These are phyloP conservation scores for Metellina segmentata DNA, from an alignment of 2,888 invertebrate genomes.

Conservation along the genomic window DNA sequence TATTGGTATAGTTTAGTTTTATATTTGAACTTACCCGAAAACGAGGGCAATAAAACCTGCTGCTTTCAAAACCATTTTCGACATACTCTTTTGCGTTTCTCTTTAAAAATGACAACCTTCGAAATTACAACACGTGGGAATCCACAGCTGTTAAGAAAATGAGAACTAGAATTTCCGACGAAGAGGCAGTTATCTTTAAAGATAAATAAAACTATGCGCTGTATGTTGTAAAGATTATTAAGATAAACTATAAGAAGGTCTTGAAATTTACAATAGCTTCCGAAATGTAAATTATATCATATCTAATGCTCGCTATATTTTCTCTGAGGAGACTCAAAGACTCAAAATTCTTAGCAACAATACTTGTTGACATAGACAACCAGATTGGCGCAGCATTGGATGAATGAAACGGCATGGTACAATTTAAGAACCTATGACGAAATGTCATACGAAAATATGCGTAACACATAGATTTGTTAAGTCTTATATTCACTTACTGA, in stretches of 20 bases:
- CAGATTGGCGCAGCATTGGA: too few relatives aligned
- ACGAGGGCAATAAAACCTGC: not conserved
- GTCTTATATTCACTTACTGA: too few relatives aligned
- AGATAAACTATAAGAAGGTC: not conserved
- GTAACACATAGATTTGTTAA: too few relatives aligned
- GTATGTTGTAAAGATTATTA: constrained; percentile 17
- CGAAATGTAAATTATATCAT: not conserved
- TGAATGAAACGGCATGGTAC: too few relatives aligned
- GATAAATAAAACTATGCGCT: not conserved
- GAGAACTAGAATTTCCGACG: not conserved
- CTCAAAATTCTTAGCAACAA: too few relatives aligned
- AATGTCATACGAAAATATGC: too few relatives aligned
- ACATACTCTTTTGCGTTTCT: not conserved
- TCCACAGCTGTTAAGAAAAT: not conserved
- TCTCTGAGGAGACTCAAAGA: too few relatives aligned
- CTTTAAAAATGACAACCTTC: not conserved
- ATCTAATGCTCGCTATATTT: too few relatives aligned
- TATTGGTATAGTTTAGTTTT: too few relatives aligned
- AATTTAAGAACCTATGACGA: too few relatives aligned
- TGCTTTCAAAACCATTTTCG: not conserved
- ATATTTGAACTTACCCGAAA: constrained; percentile 28
- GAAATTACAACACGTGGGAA: not conserved
- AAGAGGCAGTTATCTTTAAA: not conserved
- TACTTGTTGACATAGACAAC: too few relatives aligned
- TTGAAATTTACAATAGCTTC: constrained; percentile 16